Percentiles rank a stretch among this genome's conserved stretches.
Conservation (phyloP, 2,797 vertebrate species). For the Platalea minor region DNA sequence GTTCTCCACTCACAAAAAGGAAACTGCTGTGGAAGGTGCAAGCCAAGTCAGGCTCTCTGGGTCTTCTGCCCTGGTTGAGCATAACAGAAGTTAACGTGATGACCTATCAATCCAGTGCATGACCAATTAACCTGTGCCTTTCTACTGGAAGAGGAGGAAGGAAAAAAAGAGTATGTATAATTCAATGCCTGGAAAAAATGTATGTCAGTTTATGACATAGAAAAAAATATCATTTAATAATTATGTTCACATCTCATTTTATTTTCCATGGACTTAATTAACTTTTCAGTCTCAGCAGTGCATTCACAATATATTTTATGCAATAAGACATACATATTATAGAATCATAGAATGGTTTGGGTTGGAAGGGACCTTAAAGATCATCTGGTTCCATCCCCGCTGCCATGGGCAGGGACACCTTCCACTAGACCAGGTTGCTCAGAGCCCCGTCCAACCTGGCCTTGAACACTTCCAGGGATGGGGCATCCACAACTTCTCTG, state of each 20-base stretch:
- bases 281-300: neutral
- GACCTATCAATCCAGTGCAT: neutral
- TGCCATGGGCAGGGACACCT: neutral
- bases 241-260: neutral
- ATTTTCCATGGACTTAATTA: neutral
- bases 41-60: neutral
- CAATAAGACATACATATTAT: neutral
- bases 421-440: neutral
- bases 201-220: neutral
- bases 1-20: neutral
- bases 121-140: neutral
- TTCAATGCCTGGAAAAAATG: neutral
- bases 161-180: neutral
- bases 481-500: neutral
- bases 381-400: no score
- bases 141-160: neutral
- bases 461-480: no score
- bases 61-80: neutral
- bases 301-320: neutral
- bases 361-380: neutral
- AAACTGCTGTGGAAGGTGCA: neutral
- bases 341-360: neutral
- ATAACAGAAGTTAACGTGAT: neutral
- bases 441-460: neutral
- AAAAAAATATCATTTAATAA: neutral